These are phyloP conservation scores for Agrenia bidenticulata DNA, from an alignment of 2,888 invertebrate species.

Conservation along the genomic window DNA sequence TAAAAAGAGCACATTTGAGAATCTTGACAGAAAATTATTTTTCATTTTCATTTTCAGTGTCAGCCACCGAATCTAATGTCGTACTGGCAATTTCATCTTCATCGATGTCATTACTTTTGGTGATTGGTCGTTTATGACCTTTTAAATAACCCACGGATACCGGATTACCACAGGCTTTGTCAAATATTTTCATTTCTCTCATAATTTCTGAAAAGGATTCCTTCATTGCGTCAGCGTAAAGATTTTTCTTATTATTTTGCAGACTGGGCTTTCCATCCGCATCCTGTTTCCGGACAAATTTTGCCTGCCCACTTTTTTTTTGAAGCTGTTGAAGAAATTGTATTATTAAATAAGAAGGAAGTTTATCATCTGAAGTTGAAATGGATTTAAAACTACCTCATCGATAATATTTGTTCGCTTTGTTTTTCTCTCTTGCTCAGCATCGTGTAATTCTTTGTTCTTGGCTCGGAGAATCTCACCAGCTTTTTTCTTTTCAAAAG, in stretches of 20 bases:
- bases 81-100: not conserved
- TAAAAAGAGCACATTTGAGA: too few species aligned
- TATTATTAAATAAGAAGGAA: not conserved
- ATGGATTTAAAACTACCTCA: too few species aligned
- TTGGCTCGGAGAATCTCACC: constrained; percentile 2
- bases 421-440: not conserved
- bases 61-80: too few species aligned
- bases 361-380: too few species aligned
- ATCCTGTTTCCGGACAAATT: not conserved
- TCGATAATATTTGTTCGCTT: too few species aligned
- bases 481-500: not conserved
- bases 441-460: constrained; percentile 11
- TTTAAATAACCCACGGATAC: too few species aligned
- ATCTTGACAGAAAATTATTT: too few species aligned
- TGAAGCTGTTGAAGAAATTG: constrained; percentile 11
- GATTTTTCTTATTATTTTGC: not conserved
- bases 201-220: constrained; percentile 11
- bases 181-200: constrained; percentile 25
- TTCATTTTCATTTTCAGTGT: too few species aligned
- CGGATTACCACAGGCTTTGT: constrained; percentile 14
- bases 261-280: not conserved
- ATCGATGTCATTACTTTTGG: too few species aligned
- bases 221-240: not conserved
- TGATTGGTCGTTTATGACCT: too few species aligned
- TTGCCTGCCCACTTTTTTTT: constrained; percentile 15